Percentiles rank a stretch among this genome's conserved stretches.
Conservation (phyloP, 2,888 invertebrate species). For the Molorchus minor region DNA sequence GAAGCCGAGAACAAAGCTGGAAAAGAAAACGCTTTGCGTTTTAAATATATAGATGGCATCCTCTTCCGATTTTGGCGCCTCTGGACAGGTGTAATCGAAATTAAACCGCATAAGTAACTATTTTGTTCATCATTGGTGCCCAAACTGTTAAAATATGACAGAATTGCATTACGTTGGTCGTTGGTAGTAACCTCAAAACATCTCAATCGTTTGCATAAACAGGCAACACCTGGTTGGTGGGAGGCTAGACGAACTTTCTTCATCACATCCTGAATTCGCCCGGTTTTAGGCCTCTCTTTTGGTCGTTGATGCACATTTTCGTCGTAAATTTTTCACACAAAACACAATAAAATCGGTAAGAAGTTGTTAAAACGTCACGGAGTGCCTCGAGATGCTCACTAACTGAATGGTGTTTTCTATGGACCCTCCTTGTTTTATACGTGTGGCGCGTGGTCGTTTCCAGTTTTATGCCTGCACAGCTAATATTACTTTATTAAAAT, state of each 20-base stretch:
- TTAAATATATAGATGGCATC: too few relatives aligned
- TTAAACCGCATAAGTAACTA: slow-evolving; percentile 12
- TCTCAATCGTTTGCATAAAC: slow-evolving; percentile 8
- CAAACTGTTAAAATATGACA: slow-evolving; percentile 9
- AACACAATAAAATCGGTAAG: neutral
- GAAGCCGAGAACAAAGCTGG: too few relatives aligned
- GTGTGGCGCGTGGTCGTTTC: neutral
- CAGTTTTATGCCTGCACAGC: neutral
- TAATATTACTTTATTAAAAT: neutral
- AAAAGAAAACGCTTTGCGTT: too few relatives aligned
- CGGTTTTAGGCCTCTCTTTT: neutral
- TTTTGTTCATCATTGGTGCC: slow-evolving; percentile 9
- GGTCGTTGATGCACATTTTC: neutral
- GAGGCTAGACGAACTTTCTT: slow-evolving; percentile 1
- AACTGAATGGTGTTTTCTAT: neutral
- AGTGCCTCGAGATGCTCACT: neutral
- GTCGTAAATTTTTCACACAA: neutral
- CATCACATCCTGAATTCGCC: neutral
- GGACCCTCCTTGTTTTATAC: neutral
- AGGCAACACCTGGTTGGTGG: neutral
- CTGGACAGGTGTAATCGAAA: slow-evolving; percentile 8
- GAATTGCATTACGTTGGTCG: slow-evolving; percentile 3
- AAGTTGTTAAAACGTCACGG: neutral
- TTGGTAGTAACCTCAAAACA: slow-evolving; percentile 15
- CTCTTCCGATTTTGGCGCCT: too few relatives aligned